phyloP scores from a whole-genome alignment of 2,113 vertebrate species.

The Equus przewalskii region DNA sequence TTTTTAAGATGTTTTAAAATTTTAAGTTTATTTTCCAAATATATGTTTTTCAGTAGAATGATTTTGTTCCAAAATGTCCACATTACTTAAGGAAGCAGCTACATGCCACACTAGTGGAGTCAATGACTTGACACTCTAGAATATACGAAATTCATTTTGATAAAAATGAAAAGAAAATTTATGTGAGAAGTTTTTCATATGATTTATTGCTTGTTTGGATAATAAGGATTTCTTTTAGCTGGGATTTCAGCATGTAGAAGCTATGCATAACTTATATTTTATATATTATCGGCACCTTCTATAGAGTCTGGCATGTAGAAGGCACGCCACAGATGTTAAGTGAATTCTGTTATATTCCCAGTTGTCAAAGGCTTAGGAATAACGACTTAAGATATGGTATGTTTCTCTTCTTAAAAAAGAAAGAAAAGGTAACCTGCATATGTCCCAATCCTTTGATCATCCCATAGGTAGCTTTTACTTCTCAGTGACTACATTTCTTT shows the following conservation, averaged over 20 bases:
- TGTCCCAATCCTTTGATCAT: constrained; percentile 40
- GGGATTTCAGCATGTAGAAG: constrained; percentile 57
- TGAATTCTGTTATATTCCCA: constrained; percentile 74
- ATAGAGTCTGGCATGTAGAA: constrained; percentile 69
- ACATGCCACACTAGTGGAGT: not conserved
- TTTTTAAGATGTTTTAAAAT: constrained; percentile 62
- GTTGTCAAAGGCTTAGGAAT: constrained; percentile 73
- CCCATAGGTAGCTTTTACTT: constrained; percentile 53
- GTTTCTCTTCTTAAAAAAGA: constrained; percentile 68
- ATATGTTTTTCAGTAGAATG: constrained; percentile 43
- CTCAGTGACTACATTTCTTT: not conserved
- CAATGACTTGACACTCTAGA: not conserved
- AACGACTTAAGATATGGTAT: constrained; percentile 52
- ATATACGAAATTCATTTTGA: constrained; percentile 47
- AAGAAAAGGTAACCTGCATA: constrained; percentile 44
- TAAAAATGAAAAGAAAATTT: constrained; percentile 57
- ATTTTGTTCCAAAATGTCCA: constrained; percentile 28
- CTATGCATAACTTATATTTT: constrained; percentile 47
- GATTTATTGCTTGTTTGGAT: constrained; percentile 66
- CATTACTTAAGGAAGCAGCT: constrained; percentile 34
- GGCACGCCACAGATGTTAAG: constrained; percentile 77
- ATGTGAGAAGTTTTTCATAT: not conserved
- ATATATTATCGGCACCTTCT: constrained; percentile 64
- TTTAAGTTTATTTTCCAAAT: constrained; percentile 67
- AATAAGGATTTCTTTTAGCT: constrained; percentile 48